Conservation (phyloP, 1,140 invertebrate species). For the Eupeodes corollae region DNA sequence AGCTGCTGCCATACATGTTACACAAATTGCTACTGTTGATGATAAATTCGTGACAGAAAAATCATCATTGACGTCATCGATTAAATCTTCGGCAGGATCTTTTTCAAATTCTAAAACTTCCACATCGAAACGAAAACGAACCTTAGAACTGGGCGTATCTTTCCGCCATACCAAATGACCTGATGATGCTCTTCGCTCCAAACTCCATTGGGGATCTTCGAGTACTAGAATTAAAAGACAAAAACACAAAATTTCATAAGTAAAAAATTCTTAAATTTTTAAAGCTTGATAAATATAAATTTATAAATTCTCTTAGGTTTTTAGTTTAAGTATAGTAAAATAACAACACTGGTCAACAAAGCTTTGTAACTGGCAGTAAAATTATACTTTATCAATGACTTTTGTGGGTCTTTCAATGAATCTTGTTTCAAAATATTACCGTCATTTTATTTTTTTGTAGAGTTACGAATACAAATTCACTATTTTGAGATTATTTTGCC, state of each 20-base stretch:
- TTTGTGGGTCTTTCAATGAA: too few species aligned
- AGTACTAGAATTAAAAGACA: constrained; percentile 14
- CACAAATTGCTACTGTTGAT: constrained; percentile 25
- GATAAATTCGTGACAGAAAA: constrained; percentile 23
- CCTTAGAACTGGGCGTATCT: constrained; percentile 39
- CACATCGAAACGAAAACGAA: constrained; percentile 40
- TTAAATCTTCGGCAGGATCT: constrained; percentile 27
- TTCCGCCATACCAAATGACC: constrained; percentile 40
- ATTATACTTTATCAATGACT: too few species aligned
- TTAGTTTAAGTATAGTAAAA: too few species aligned
- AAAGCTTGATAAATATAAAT: too few species aligned
- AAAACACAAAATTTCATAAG: not conserved
- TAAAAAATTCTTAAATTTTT: not conserved
- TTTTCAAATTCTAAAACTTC: constrained; percentile 41
- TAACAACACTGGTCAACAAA: too few species aligned
- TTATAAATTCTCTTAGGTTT: too few species aligned
- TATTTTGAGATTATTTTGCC: too few species aligned
- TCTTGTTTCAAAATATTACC: too few species aligned
- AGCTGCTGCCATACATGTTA: constrained; percentile 39
- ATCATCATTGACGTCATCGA: constrained; percentile 16
- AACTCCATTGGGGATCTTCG: constrained; percentile 40
- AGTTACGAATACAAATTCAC: too few species aligned
- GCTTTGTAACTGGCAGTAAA: too few species aligned
- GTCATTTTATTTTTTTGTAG: too few species aligned
- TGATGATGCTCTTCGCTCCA: constrained; percentile 38